A percentile compares a stretch with the other conserved stretches of the same genome.
Conservation (phyloP, 2,113 vertebrate species). For the Poeciliopsis retropinna region DNA sequence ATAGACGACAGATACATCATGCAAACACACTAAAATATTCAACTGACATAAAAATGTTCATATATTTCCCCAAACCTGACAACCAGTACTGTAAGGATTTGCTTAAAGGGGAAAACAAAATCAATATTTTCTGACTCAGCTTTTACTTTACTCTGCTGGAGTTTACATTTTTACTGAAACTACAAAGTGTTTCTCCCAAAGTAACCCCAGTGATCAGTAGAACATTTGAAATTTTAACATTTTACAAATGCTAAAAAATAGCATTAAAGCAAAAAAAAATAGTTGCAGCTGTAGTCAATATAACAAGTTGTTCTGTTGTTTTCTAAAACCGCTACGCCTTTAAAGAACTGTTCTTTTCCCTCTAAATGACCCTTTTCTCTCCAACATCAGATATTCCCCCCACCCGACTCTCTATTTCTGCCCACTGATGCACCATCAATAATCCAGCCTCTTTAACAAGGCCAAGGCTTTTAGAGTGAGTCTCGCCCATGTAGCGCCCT, state of each 20-base stretch:
- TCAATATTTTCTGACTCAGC: background rate
- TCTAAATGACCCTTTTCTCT: background rate
- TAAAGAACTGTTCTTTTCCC: background rate
- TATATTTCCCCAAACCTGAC: too few relatives aligned
- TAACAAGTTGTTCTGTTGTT: background rate
- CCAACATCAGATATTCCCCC: slow-evolving; percentile 15
- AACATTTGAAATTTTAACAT: background rate
- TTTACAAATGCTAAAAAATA: background rate
- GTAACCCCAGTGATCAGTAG: background rate
- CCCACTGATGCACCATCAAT: slow-evolving; percentile 56
- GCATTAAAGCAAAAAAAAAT: background rate
- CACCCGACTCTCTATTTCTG: slow-evolving; percentile 25
- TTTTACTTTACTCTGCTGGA: background rate
- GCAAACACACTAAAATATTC: too few relatives aligned
- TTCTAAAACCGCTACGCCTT: background rate
- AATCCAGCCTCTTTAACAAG: slow-evolving; percentile 56
- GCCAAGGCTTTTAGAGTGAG: slow-evolving; percentile 42
- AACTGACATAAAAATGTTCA: too few relatives aligned
- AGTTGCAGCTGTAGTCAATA: background rate
- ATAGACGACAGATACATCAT: too few relatives aligned
- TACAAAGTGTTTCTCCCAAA: background rate
- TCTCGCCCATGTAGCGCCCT: slow-evolving; percentile 15
- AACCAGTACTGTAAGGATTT: too few relatives aligned
- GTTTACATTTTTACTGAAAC: background rate
- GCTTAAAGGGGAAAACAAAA: background rate